Conservation (phyloP, 2,797 vertebrate genomes). For the Epinephelus awoara region DNA sequence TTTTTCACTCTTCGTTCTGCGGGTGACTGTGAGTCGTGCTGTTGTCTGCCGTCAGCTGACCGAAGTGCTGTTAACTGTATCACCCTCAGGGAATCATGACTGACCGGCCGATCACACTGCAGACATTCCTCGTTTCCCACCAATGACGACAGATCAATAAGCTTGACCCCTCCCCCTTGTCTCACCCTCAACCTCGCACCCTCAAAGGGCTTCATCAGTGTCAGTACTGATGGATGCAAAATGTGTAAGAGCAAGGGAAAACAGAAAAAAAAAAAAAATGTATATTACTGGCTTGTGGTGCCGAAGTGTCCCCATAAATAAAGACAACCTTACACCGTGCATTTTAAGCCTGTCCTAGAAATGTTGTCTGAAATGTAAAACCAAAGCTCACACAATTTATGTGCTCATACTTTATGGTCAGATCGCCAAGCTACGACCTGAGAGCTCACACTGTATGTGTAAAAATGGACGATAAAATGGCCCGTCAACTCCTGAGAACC, state of each 20-base stretch:
- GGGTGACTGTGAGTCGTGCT: not conserved
- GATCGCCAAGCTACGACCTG: too few species aligned
- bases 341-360: not conserved
- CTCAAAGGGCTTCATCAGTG: conserved; percentile 8
- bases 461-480: too few species aligned
- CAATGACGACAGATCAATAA: not conserved
- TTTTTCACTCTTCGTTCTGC: not conserved
- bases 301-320: not conserved
- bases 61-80: conserved; percentile 15
- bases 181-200: not conserved
- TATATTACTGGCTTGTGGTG: not conserved
- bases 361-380: too few species aligned
- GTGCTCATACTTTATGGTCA: too few species aligned
- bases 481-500: too few species aligned
- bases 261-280: too few species aligned
- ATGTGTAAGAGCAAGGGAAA: not conserved
- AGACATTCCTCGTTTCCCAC: conserved; percentile 17
- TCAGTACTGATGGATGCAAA: not conserved
- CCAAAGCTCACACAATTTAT: too few species aligned
- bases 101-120: conserved; percentile 7
- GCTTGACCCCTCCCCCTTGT: not conserved
- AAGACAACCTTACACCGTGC: not conserved
- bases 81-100: conserved; percentile 14
- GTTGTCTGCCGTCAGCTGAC: conserved; percentile 44
- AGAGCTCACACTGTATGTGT: too few species aligned